phyloP scores from a whole-genome alignment of 2,888 invertebrate genomes.

The Epinotia nisella region DNA sequence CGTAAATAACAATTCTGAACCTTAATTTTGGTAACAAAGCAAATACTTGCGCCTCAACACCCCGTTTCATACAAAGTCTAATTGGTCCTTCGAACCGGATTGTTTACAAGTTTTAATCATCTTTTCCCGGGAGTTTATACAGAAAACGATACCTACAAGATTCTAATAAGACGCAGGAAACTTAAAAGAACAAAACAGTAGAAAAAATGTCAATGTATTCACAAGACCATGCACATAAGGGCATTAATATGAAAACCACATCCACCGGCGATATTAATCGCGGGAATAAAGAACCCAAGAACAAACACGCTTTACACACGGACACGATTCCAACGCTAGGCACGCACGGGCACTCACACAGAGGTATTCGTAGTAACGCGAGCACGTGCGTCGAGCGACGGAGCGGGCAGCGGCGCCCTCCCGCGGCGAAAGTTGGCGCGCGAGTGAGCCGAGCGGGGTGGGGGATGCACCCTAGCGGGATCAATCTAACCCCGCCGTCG shows the following conservation, averaged over 20 bases:
- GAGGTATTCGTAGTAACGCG: conserved; percentile 55
- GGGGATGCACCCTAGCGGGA: conserved; percentile 76
- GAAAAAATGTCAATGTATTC: conserved; percentile 31
- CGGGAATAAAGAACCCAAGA: conserved; percentile 70
- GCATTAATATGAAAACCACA: conserved; percentile 62
- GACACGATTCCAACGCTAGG: conserved; percentile 71
- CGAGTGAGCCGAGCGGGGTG: conserved; percentile 69
- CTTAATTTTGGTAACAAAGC: conserved; percentile 21
- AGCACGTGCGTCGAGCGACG: conserved; percentile 65
- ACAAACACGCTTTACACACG: conserved; percentile 75
- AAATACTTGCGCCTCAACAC: not conserved
- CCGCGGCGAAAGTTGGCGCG: conserved; percentile 80
- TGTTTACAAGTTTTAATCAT: not conserved
- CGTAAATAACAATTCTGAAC: conserved; percentile 9
- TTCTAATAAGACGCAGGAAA: conserved; percentile 24
- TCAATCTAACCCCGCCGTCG: conserved; percentile 53
- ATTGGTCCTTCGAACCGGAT: conserved; percentile 49
- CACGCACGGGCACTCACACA: conserved; percentile 80
- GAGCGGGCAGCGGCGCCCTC: conserved; percentile 73
- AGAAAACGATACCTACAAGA: not conserved
- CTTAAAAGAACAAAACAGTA: conserved; percentile 9
- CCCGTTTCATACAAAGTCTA: conserved; percentile 4
- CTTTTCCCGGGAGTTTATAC: not conserved
- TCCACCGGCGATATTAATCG: conserved; percentile 70
- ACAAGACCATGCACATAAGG: conserved; percentile 46